Conservation (phyloP, 30 jellyfish, hydroid and myxozoan species). For the Chironex yamaguchii region DNA sequence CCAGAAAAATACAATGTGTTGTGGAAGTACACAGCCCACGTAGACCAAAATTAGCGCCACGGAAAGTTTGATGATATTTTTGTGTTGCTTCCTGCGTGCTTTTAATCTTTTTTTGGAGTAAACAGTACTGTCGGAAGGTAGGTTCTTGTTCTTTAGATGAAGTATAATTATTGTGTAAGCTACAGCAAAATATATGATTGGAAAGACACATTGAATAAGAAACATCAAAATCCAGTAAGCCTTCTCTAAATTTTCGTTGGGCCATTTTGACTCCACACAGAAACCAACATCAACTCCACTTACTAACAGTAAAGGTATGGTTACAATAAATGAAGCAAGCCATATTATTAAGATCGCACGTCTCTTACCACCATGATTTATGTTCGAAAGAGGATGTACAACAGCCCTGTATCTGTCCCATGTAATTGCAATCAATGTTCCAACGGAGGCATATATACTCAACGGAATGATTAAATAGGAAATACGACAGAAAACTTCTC, state of each 20-base stretch:
- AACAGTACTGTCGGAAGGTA: constrained; percentile 25
- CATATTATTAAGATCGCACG: constrained; percentile 67
- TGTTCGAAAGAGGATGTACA: constrained; percentile 76
- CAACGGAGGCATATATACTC: constrained; percentile 86
- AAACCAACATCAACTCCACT: constrained; percentile 47
- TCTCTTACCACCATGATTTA: constrained; percentile 32
- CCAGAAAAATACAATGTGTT: constrained; percentile 90
- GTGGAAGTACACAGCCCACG: constrained; percentile 86
- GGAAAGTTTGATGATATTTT: constrained; percentile 62
- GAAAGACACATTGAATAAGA: constrained; percentile 78
- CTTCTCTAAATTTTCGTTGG: constrained; percentile 34
- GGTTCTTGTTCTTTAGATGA: constrained; percentile 46
- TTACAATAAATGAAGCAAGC: constrained; percentile 70
- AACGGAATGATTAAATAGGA: constrained; percentile 70
- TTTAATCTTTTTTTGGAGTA: constrained; percentile 11
- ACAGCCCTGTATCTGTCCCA: constrained; percentile 86
- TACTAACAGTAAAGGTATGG: constrained; percentile 84
- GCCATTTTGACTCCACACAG: constrained; percentile 84
- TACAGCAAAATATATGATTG: constrained; percentile 61
- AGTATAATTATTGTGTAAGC: constrained; percentile 70
- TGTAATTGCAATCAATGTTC: constrained; percentile 85
- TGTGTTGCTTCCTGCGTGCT: constrained; percentile 77
- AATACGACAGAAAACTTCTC: constrained; percentile 79
- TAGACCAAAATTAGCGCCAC: constrained; percentile 71
- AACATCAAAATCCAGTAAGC: constrained; percentile 82